These are phyloP conservation scores for Deilephila elpenor DNA, from an alignment of 2,888 invertebrate genomes.

Conservation along the genomic window DNA sequence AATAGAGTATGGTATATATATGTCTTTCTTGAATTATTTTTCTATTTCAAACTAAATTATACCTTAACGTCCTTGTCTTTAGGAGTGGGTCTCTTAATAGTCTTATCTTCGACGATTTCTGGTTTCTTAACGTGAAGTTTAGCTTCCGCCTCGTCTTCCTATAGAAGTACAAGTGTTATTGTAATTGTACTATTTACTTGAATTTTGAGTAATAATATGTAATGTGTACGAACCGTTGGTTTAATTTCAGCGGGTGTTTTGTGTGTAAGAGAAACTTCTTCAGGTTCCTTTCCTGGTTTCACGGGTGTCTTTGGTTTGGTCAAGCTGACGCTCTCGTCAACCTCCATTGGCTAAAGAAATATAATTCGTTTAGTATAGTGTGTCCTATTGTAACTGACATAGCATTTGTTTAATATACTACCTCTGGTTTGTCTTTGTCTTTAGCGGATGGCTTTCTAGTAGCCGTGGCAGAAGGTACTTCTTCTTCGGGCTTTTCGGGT, in stretches of 20 bases:
- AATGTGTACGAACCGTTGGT: constrained; percentile 73
- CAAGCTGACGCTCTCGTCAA: constrained; percentile 77
- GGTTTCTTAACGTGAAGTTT: constrained; percentile 79
- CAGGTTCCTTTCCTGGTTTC: constrained; percentile 74
- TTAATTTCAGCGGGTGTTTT: constrained; percentile 78
- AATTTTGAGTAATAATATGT: constrained; percentile 15
- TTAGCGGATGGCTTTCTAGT: constrained; percentile 75
- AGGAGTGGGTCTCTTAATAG: constrained; percentile 72
- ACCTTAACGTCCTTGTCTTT: constrained; percentile 71
- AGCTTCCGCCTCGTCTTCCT: constrained; percentile 79
- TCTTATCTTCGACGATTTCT: constrained; percentile 77
- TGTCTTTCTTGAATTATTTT: neutral
- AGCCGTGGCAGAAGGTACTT: constrained; percentile 68
- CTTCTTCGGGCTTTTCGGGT: constrained; percentile 63
- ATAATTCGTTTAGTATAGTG: constrained; percentile 30
- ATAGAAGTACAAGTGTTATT: constrained; percentile 43
- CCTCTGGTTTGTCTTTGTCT: constrained; percentile 78
- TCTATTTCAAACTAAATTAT: constrained; percentile 39
- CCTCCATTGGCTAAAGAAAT: constrained; percentile 74
- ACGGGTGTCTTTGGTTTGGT: constrained; percentile 71
- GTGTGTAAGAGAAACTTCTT: constrained; percentile 78
- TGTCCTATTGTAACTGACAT: constrained; percentile 29
- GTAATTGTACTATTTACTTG: constrained; percentile 29
- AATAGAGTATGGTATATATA: neutral
- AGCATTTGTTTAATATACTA: constrained; percentile 44